Conservation (phyloP, 2,797 vertebrate species). For the Arrhamphus sclerolepis region DNA sequence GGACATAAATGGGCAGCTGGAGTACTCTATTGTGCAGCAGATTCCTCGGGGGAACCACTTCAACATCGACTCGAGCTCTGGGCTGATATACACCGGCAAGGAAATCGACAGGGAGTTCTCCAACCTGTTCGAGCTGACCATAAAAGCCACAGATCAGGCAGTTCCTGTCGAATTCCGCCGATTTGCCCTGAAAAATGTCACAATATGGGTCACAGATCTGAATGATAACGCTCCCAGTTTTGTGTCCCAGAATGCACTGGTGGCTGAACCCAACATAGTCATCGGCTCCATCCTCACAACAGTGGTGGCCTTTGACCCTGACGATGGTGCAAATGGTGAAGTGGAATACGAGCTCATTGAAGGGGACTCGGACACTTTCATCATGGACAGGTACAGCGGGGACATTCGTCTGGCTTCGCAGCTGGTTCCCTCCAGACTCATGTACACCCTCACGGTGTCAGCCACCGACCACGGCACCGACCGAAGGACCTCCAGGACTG, state of each 20-base stretch:
- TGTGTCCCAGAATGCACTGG: conserved; percentile 91
- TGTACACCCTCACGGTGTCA: conserved; percentile 92
- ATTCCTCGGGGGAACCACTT: conserved; percentile 93
- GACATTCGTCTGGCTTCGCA: conserved; percentile 91
- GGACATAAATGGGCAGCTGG: conserved; percentile 92
- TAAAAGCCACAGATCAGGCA: conserved; percentile 94
- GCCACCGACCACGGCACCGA: conserved; percentile 93
- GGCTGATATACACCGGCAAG: conserved; percentile 87
- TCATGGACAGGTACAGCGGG: conserved; percentile 95
- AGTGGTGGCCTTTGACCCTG: conserved; percentile 91
- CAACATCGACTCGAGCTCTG: conserved; percentile 84
- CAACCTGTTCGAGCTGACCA: conserved; percentile 92
- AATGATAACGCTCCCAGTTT: conserved; percentile 95
- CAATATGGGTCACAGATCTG: conserved; percentile 92
- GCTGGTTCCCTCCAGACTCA: conserved; percentile 87
- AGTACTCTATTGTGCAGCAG: conserved; percentile 93
- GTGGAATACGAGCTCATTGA: conserved; percentile 95
- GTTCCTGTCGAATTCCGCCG: conserved; percentile 91
- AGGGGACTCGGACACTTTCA: conserved; percentile 92
- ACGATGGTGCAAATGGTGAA: conserved; percentile 94
- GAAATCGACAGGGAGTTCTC: conserved; percentile 96
- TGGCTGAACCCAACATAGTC: conserved; percentile 89
- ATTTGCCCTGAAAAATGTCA: conserved; percentile 94
- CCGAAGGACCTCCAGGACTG: conserved; percentile 88
- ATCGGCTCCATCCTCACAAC: conserved; percentile 94